Evolutionary conservation across 2,113 vertebrate species (phyloP), one percentile per base, ranked within the genome.

Genomic region (Oenanthe melanoleuca): DNA sequence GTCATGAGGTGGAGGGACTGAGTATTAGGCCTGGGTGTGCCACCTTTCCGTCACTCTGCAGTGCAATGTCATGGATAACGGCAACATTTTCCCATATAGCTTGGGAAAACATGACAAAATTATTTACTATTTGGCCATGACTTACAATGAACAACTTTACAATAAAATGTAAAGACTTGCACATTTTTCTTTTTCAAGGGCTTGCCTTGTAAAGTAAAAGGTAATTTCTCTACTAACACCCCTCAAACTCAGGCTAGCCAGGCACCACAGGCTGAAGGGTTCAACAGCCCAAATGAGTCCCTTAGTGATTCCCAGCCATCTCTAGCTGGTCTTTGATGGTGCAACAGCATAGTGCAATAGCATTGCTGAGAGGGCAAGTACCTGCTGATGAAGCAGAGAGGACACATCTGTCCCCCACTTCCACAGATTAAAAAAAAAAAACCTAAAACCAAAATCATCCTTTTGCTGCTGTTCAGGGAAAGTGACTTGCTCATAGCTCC

Each of bases 1-100:
- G 34, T 29, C n/a, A 19, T 5, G 10, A 87, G 23, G 19, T 24
- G 78, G 22, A 78, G 2, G 2, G 17, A 49, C 42, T 0, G 0
- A 75, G 12, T 52, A 69, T 24, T 18, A 91, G 20, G 29, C 60
- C 60, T 31, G 12, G 9, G 4, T 34, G 45, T 11, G 24, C 5
- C 64, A 84, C 42, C 73, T 73, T 7, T 37, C 50, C 63, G 50
- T 53, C 60, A 55, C 23, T 70, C 12, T 45, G 80, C n/a, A 42
- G 10, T 28, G 25, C 14, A 65, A 57, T 10, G 3, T 9, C 38
- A 50, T 2, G 5, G n/a, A 57, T 57, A 90, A 67, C 2, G 5
- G 13, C 12, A 82, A 74, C 12, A 20, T 3, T 80, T 72, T 12
- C 25, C 31, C 7, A 7, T 2, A 13, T 1, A 82, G 14, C 6